Evolutionary conservation across 2,113 vertebrate species (phyloP).

Genomic region (Drymodes brunneopygia): DNA sequence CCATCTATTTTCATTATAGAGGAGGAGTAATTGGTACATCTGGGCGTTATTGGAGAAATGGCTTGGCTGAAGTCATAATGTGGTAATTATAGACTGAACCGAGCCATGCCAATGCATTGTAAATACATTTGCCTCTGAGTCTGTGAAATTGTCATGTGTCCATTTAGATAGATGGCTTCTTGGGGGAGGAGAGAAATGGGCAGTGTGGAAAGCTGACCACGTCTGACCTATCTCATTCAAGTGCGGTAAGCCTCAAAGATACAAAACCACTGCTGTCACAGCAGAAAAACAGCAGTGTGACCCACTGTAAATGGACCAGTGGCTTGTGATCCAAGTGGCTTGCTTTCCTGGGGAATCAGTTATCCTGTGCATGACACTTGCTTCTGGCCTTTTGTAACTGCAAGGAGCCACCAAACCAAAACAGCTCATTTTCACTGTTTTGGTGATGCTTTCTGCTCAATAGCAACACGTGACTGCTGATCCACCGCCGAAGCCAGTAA

Average conservation of each 20-base stretch:
- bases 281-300: neutral
- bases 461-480: neutral
- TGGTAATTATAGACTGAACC: conserved; percentile 50
- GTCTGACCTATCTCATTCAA: neutral
- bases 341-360: conserved; percentile 6
- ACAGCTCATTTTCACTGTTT: neutral
- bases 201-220: neutral
- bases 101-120: neutral
- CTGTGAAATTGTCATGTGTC: neutral
- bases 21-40: conserved; percentile 47
- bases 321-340: conserved; percentile 12
- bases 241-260: neutral
- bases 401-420: conserved; percentile 30
- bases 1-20: conserved; percentile 37
- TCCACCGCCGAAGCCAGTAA: conserved; percentile 11
- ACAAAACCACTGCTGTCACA: neutral
- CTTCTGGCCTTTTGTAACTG: conserved; percentile 26
- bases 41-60: conserved; percentile 38
- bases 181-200: neutral
- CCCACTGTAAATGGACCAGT: neutral
- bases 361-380: neutral
- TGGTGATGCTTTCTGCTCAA: neutral
- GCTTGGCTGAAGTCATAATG: conserved; percentile 41
- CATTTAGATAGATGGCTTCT: neutral
- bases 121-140: conserved; percentile 20